These are phyloP conservation scores for Heterotis niloticus DNA, from an alignment of 2,113 vertebrate species.

Conservation along the genomic window DNA sequence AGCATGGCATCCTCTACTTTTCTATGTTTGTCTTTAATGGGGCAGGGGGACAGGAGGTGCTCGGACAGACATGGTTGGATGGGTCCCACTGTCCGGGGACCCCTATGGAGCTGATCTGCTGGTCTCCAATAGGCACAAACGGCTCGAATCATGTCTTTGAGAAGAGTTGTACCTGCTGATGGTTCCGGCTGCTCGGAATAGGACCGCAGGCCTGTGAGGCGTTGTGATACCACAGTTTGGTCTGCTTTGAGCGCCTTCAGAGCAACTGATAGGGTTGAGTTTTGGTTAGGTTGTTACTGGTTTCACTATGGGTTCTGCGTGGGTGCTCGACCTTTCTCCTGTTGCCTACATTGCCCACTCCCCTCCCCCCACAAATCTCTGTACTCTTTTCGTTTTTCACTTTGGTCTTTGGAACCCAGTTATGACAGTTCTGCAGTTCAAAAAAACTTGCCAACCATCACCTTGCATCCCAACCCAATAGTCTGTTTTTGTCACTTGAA, in stretches of 20 bases:
- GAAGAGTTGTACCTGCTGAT: too few relatives aligned
- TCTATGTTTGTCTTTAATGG: background rate
- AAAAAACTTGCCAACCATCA: too few relatives aligned
- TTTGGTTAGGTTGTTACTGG: background rate
- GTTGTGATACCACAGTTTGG: too few relatives aligned
- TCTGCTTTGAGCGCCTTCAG: background rate
- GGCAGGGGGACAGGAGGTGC: background rate
- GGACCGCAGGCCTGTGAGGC: too few relatives aligned
- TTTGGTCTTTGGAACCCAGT: too few relatives aligned
- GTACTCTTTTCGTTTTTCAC: background rate
- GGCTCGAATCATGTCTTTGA: background rate
- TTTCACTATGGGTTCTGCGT: background rate
- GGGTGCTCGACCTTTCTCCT: background rate
- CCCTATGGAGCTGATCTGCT: background rate
- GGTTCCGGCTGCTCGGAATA: too few relatives aligned
- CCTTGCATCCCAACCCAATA: too few relatives aligned
- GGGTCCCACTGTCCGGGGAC: background rate
- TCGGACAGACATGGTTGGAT: constrained; percentile 6
- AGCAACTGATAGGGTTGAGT: background rate
- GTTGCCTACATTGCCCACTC: background rate
- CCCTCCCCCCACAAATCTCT: background rate
- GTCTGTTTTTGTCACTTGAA: too few relatives aligned
- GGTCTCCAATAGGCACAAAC: background rate
- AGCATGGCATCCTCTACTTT: constrained; percentile 3
- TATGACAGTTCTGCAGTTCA: background rate